Evolutionary conservation across 2,888 invertebrate genomes (phyloP), one percentile per base, ranked within the genome.

Genomic region (Xestia c-nigrum): DNA sequence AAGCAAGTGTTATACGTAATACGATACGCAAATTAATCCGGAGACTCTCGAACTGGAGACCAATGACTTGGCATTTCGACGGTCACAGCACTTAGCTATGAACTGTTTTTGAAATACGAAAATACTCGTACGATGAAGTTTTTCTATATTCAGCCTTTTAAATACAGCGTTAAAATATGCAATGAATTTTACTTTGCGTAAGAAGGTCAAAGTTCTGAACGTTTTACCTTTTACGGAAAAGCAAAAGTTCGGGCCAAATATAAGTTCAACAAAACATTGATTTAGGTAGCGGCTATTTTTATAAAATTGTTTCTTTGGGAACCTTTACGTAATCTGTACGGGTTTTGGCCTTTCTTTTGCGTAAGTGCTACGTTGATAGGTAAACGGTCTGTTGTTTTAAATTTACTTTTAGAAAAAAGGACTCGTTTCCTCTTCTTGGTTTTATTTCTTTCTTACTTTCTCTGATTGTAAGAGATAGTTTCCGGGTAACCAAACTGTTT

Each of bases 321-420:
- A 57, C 38, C 50, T 71, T 82, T 82, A 50, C 64, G 59, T 76
- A 63, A 55, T 50, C 78, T 66, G 50, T 50, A 50, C 21, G 47
- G 31, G 38, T 64, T 81, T 81, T 38, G 14, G 50, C 21, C 43
- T 65, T 79, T 57, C n/a, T 72, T 81, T 68, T 65, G 64, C 43
- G 76, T 68, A 68, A 81, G 67, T 68, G 81, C 19, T 68, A n/a
- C 38, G 76, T 10, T 64, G 76, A 75, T 68, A 81, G 81, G 57
- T 57, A 68, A 81, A 68, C 50, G 75, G 10, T 75, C 64, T 52
- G 50, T 57, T 75, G 81, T 64, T 12, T 64, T 68, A 55, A 68
- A 75, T 68, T 59, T 68, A 68, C 55, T 68, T 64, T 38, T 24
- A 65, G n/a, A 19, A 46, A 50, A 68, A 68, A 64, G 10, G 9